These are phyloP conservation scores for Nomada fucata DNA, from an alignment of 2,888 invertebrate genomes.

Conservation along the genomic window DNA sequence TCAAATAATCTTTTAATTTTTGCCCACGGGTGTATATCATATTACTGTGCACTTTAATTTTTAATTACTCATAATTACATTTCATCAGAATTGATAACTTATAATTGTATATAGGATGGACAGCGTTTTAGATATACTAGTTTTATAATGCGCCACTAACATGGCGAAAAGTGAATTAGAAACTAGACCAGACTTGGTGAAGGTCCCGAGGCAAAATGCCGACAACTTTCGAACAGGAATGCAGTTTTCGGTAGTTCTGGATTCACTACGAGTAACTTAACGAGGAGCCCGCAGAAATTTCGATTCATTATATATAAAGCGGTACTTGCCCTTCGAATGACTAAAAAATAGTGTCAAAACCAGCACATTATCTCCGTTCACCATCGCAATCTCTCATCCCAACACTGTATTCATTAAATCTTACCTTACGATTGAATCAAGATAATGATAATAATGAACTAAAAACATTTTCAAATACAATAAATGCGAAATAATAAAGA, in stretches of 20 bases:
- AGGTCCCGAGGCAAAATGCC: conserved; percentile 36
- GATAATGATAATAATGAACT: background rate
- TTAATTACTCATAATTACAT: background rate
- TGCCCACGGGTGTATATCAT: background rate
- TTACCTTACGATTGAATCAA: background rate
- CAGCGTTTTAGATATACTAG: no score
- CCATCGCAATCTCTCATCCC: no score
- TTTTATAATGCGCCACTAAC: background rate
- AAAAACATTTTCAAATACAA: background rate
- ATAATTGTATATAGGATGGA: no score
- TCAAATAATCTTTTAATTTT: no score
- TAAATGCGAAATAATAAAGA: conserved; percentile 22
- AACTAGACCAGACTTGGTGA: conserved; percentile 25
- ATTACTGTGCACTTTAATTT: background rate
- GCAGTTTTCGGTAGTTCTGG: conserved; percentile 30
- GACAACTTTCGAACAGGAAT: conserved; percentile 44
- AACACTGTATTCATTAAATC: background rate
- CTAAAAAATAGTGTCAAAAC: background rate
- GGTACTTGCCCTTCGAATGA: background rate
- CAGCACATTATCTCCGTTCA: background rate
- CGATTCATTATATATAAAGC: conserved; percentile 28
- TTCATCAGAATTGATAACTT: no score
- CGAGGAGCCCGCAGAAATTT: conserved; percentile 41
- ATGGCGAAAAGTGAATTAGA: conserved; percentile 33
- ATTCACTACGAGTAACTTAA: conserved; percentile 9